phyloP scores from a whole-genome alignment of 2,888 invertebrate genomes.

The Marronus borbonicus region DNA sequence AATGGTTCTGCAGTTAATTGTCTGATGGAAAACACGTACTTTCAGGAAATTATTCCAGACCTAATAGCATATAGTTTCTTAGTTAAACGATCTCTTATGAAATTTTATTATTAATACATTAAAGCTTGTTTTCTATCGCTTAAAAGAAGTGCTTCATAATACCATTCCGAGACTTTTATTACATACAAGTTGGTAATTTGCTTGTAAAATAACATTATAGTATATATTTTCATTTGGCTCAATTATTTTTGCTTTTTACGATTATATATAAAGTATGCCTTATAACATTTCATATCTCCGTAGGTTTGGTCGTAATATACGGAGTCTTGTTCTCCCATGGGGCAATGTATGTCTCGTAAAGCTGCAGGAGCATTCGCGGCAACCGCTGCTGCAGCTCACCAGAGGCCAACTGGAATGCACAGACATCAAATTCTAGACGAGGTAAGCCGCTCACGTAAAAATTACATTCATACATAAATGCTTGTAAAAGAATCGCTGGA shows the following conservation, averaged over 20 bases:
- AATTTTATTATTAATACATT: not conserved
- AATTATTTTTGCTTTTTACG: not conserved
- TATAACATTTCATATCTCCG: slow-evolving; percentile 33
- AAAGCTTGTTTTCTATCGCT: not conserved
- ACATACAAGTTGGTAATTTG: not conserved
- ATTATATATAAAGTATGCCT: not conserved
- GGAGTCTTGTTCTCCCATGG: slow-evolving; percentile 73
- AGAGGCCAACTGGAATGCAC: slow-evolving; percentile 68
- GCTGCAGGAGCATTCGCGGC: slow-evolving; percentile 75
- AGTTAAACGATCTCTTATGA: not conserved
- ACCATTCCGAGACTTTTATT: not conserved
- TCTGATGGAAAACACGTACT: no score
- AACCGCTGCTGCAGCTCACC: slow-evolving; percentile 75
- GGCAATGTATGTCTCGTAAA: slow-evolving; percentile 85
- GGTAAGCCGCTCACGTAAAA: slow-evolving; percentile 57
- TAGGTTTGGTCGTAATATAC: slow-evolving; percentile 26
- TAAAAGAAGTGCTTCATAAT: not conserved
- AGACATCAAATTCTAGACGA: slow-evolving; percentile 58
- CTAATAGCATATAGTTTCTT: not conserved
- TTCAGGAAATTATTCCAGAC: no score
- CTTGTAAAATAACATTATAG: not conserved
- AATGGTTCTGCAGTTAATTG: no score
- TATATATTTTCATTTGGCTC: not conserved
- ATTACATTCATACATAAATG: slow-evolving; percentile 12
- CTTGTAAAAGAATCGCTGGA: not conserved